These are phyloP conservation scores for Zaprionus tsacasi DNA, from an alignment of 1,140 invertebrate genomes.

Conservation along the genomic window DNA sequence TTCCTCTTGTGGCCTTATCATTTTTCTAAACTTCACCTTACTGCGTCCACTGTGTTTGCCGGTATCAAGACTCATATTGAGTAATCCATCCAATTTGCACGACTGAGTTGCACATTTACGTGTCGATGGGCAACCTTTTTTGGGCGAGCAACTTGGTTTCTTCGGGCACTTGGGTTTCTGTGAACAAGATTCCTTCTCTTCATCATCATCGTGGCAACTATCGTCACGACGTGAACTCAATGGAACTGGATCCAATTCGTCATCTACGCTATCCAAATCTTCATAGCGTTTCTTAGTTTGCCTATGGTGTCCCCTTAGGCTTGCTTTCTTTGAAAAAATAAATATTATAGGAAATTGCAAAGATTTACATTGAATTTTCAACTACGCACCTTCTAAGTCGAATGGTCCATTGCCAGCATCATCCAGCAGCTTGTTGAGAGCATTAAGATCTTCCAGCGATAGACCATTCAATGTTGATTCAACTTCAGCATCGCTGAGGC, in stretches of 20 bases:
- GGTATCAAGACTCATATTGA: constrained; percentile 34
- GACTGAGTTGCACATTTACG: background rate
- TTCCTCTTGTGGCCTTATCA: constrained; percentile 7
- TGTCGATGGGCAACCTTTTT: constrained; percentile 23
- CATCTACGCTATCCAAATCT: background rate
- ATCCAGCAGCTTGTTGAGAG: constrained; percentile 49
- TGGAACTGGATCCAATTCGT: constrained; percentile 13
- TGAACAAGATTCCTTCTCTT: constrained; percentile 38
- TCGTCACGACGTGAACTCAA: background rate
- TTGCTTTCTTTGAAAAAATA: constrained; percentile 51
- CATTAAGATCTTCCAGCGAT: constrained; percentile 51
- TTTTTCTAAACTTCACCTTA: constrained; percentile 13
- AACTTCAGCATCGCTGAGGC: constrained; percentile 58
- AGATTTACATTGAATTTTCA: background rate
- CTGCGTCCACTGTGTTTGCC: background rate
- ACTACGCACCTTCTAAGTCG: constrained; percentile 31
- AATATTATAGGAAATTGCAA: constrained; percentile 8
- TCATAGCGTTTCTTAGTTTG: constrained; percentile 26
- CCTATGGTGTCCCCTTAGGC: constrained; percentile 33
- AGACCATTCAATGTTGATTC: constrained; percentile 47
- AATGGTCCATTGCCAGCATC: constrained; percentile 44
- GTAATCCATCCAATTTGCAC: constrained; percentile 17
- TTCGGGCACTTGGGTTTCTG: constrained; percentile 13
- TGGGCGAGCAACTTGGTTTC: constrained; percentile 22
- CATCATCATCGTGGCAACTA: constrained; percentile 49